Conservation (phyloP, 2,888 invertebrate genomes). For the Ctenicera cuprea region DNA sequence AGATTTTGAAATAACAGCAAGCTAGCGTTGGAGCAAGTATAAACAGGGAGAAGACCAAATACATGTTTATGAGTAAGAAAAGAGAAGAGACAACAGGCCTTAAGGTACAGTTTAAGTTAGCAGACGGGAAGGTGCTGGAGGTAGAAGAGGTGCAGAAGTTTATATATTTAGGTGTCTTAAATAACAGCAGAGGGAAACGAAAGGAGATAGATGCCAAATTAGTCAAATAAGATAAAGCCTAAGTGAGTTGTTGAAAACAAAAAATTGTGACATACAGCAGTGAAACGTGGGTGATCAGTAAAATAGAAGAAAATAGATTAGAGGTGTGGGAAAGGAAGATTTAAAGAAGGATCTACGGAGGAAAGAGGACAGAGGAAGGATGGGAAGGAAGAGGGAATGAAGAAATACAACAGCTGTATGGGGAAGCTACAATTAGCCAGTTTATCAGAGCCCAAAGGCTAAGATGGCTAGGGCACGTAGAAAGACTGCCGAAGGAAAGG, state of each 20-base stretch:
- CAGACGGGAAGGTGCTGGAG: neutral
- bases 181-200: constrained; percentile 17
- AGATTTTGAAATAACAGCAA: no score
- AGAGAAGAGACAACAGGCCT: no score
- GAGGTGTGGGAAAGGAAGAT: neutral
- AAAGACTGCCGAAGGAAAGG: neutral
- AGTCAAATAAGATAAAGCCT: constrained; percentile 1
- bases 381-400: neutral
- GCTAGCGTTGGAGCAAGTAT: no score
- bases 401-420: neutral
- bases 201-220: constrained; percentile 1
- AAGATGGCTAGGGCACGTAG: constrained; percentile 1
- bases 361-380: neutral
- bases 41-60: constrained; percentile 15
- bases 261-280: constrained; percentile 1
- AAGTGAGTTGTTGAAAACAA: neutral
- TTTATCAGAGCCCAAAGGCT: neutral
- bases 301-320: neutral
- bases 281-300: neutral
- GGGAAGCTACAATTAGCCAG: neutral
- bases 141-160: neutral
- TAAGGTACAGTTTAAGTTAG: neutral
- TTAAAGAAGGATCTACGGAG: neutral
- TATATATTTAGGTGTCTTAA: constrained; percentile 5
- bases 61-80: constrained; percentile 7